phyloP scores from a whole-genome alignment of 2,113 vertebrate species.

The Scomber japonicus region DNA sequence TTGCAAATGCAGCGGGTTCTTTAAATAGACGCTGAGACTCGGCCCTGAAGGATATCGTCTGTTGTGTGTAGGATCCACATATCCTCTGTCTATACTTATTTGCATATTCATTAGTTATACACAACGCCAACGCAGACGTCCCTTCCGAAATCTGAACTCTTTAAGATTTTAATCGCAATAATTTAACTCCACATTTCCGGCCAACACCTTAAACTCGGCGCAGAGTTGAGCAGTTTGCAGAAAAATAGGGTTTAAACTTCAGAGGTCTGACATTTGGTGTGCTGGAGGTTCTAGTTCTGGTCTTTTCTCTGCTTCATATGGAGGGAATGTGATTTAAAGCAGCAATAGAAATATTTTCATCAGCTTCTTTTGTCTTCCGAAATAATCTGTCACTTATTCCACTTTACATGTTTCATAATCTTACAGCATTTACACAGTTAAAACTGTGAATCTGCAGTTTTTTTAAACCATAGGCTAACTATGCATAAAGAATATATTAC shows the following conservation, averaged over 20 bases:
- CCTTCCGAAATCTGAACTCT: conserved; percentile 3
- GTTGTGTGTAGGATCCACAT: conserved; percentile 45
- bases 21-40: conserved; percentile 48
- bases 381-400: neutral
- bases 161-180: neutral
- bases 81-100: conserved; percentile 37
- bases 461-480: neutral
- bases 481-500: neutral
- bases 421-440: neutral
- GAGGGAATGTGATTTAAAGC: neutral
- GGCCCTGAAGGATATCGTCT: conserved; percentile 18
- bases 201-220: neutral
- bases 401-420: neutral
- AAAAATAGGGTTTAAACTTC: neutral
- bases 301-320: neutral
- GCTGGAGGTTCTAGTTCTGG: conserved; percentile 17
- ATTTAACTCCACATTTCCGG: neutral
- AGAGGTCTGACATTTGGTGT: neutral
- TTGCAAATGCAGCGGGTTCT: conserved; percentile 59
- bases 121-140: conserved; percentile 30
- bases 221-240: neutral
- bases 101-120: conserved; percentile 72
- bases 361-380: neutral
- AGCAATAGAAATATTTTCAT: neutral
- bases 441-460: neutral